Evolutionary conservation across 2,888 invertebrate species (phyloP), one percentile per base, ranked within the genome.

Genomic region (Marasmarcha lunaedactyla): DNA sequence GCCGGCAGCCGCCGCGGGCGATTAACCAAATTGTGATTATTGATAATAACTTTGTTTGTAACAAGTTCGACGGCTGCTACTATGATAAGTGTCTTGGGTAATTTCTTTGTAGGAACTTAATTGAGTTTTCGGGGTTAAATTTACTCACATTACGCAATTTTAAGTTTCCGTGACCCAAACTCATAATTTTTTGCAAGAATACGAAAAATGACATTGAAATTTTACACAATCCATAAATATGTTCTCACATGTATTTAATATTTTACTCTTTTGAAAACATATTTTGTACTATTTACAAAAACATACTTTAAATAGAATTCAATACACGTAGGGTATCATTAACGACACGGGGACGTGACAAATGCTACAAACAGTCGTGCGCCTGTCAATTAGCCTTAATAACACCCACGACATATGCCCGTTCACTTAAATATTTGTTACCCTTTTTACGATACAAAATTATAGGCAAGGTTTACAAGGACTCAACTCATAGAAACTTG

Each of bases 11-110:
- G 57, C 77, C 68, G 64, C 56, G 52, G 60, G 69, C 70, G 67
- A 71, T 76, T 77, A 72, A 67, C 76, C 50, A 64, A 70, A 71
- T 69, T 68, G 62, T 71, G 71, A 79, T 79, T 76, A 78, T 81
- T 77, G 76, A 81, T 79, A 78, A 81, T 79, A 78, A 76, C 63
- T 72, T 69, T 70, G 66, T 71, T 69, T 65, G 60, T 53, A 49
- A 49, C 45, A 43, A 46, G 46, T 45, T 48, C 35, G 38, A 11
- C 35, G 38, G 30, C n/a, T 30, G 30, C 30, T 30, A 13, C 14
- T 13, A 14, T 13, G 13, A 35, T 35, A 14, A 33, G 33, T 12
- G 33, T 11, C n/a, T 12, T 3, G 10, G 10, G 33, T 11, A 33
- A 34, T 13, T 34, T 27, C 33, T 36, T 37, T 41, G 25, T 20